Conservation (phyloP, 2,113 vertebrate species). For the Pan paniscus region DNA sequence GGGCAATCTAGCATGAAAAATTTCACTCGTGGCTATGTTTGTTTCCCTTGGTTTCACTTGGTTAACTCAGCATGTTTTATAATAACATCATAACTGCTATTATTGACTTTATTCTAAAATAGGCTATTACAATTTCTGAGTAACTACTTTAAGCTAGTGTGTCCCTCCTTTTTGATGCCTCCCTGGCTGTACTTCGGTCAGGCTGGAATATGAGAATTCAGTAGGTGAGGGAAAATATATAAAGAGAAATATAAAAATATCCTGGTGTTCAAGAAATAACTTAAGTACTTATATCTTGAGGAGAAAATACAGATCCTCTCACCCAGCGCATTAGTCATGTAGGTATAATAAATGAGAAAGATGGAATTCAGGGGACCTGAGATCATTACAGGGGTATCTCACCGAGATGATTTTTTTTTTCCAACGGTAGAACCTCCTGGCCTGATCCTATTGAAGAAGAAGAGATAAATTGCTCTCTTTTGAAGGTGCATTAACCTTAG, state of each 20-base stretch:
- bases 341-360: conserved; percentile 20
- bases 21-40: background rate
- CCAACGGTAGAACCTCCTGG: conserved; percentile 55
- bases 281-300: background rate
- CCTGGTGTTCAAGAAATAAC: background rate
- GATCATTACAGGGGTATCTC: conserved; percentile 55
- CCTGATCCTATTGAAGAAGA: conserved; percentile 70
- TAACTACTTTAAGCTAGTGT: conserved; percentile 16
- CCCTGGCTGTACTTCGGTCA: background rate
- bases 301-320: background rate
- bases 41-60: conserved; percentile 30
- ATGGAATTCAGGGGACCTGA: conserved; percentile 22
- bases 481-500: conserved; percentile 78
- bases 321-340: background rate
- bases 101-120: conserved; percentile 36
- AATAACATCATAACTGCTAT: background rate
- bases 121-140: background rate
- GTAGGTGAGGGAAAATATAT: background rate
- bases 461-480: conserved; percentile 70
- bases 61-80: conserved; percentile 12
- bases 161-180: background rate
- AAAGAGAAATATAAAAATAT: background rate
- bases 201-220: background rate
- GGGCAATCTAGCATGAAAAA: background rate
- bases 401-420: conserved; percentile 30